Evolutionary conservation across 2,113 vertebrate genomes (phyloP), one percentile per base, ranked within the genome.

Genomic region (Notiomystis cincta): DNA sequence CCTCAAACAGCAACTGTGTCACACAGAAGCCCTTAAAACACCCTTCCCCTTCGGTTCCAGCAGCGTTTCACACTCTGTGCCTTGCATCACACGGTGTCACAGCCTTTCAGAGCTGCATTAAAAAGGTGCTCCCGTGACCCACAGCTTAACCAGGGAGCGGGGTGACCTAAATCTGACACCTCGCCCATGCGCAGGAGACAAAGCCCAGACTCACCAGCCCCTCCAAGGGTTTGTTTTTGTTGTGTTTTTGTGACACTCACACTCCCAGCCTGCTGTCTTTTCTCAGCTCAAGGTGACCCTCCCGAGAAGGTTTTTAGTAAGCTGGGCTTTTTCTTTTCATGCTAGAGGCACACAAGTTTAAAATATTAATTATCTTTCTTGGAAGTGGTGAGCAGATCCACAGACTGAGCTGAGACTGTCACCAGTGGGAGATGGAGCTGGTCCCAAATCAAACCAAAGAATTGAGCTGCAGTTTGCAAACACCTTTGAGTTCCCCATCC

Each of bases 141-240:
- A 7, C 10, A 11, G 85, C 38, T 91, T 51, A 70, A 70, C 47
- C 56, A 9, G 1, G 3, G 89, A 77, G 84, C 70, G 5, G 70
- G 45, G 35, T 97, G 93, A 96, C 95, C 92, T 96, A 94, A 94
- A 96, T 93, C 93, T 94, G 93, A 93, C 93, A 95, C 91, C 82
- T 95, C 33, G 24, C 89, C 71, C 64, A 4, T 61, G 87, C 11
- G 13, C 66, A 65, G 82, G n/a, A 53, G 61, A 69, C 90, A 75
- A 92, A 94, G 75, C 91, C 73, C 71, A 79, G 89, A 38, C 19
- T 40, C 2, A 12, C 27, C 25, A 20, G 40, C 65, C 50, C 87
- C 70, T 80, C 66, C 0, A 5, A 38, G 0, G 3, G 30, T 82
- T 82, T 66, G 7, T 89, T 91, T 93, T 42, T 38, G 70, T 57